phyloP scores from a whole-genome alignment of 2,888 invertebrate genomes.

The Diploptera punctata region DNA sequence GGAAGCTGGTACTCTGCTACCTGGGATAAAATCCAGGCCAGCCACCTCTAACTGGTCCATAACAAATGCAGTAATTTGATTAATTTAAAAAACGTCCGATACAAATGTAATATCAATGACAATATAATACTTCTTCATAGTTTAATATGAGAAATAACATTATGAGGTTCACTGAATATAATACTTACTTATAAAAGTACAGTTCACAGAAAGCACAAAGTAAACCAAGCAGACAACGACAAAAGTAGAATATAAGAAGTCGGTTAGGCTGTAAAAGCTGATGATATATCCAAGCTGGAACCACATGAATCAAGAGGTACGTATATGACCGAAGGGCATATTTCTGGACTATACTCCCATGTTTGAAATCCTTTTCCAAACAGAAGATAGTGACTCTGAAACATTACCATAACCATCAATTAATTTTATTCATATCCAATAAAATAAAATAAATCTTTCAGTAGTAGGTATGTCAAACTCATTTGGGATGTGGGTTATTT shows the following conservation, averaged over 20 bases:
- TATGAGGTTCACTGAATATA: too few species aligned
- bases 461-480: neutral
- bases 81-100: too few species aligned
- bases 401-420: constrained; percentile 37
- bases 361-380: constrained; percentile 96
- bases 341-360: constrained; percentile 98
- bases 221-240: constrained; percentile 82
- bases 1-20: too few species aligned
- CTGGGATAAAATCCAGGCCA: too few species aligned
- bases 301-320: constrained; percentile 87
- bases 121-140: too few species aligned
- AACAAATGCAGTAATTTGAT: too few species aligned
- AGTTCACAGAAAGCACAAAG: constrained; percentile 85
- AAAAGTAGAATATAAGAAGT: constrained; percentile 86
- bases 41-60: too few species aligned
- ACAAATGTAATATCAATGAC: too few species aligned
- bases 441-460: neutral
- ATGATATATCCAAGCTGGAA: constrained; percentile 85
- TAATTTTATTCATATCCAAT: neutral
- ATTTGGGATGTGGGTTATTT: neutral
- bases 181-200: constrained; percentile 90
- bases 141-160: too few species aligned
- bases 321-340: constrained; percentile 95
- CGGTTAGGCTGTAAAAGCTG: constrained; percentile 78
- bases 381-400: constrained; percentile 73